Base-by-base conservation (phyloP, 1,140 invertebrate species). In the Schlechtendalia chinensis region DNA sequence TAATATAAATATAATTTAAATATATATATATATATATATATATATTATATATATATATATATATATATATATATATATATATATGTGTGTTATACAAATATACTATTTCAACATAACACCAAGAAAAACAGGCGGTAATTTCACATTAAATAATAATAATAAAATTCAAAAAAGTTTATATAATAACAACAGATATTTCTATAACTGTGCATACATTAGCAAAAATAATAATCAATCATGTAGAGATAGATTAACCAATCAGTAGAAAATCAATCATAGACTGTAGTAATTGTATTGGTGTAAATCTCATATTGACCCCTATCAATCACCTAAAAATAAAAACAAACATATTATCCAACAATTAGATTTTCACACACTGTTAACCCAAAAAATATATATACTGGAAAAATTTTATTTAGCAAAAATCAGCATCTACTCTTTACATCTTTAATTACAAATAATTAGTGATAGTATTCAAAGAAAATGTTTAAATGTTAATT, bases 151-250 rank as follows among this genome's bases (percentile, higher is more conserved):
- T 74, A 16, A 74, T 74, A 16, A 74, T 74, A 22, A 27, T 58
- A 79, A 50, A 79, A 59, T 63, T 72, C 32, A 79, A 79, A 63
- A 77, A 77, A 45, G 50, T 77, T 61, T 29, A 79, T 45, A 27
- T 63, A 63, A 61, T 79, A 79, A 79, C 58, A 79, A 79, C 58
- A 79, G 39, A 61, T 79, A 61, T 63, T 61, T 47, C 22, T 61
- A 79, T 54, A 17, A 77, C 39, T 79, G 32, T 79, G 74, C 50
- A 47, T 50, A 79, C 58, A 79, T 63, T n/a, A 47, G 11, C 50
- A 61, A 47, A 54, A 58, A 50, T 79, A 47, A 77, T 61, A 45
- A 61, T n/a, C n/a, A n/a, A n/a, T n/a, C n/a, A 32, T 75, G 45
- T 75, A 75, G 59, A 61, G 17, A 39, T 39, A 39, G 32, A 39